Conservation (phyloP, 2,113 vertebrate genomes). For the Lynx canadensis region DNA sequence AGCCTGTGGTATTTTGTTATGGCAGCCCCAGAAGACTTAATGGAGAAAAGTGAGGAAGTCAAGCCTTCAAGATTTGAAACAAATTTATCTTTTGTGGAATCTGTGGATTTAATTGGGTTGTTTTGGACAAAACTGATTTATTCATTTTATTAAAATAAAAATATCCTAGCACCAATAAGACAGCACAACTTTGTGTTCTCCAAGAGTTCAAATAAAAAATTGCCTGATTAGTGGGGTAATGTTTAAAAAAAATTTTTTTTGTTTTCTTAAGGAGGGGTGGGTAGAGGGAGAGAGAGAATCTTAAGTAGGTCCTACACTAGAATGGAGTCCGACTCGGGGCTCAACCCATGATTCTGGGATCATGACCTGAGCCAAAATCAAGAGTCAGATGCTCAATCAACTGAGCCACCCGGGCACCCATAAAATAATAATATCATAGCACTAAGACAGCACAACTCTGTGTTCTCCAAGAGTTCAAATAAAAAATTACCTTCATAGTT, state of each 20-base stretch:
- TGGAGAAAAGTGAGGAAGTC: not conserved
- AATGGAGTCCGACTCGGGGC: no score
- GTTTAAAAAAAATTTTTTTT: no score
- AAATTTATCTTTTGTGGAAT: not conserved
- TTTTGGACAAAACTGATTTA: conserved; percentile 19
- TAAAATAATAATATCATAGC: not conserved
- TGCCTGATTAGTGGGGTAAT: not conserved
- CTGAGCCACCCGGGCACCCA: no score
- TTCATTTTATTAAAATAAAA: not conserved
- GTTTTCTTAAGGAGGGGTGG: no score
- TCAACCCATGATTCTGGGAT: no score
- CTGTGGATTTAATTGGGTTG: not conserved
- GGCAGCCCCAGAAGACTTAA: not conserved
- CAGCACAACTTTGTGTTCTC: not conserved
- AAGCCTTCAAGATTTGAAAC: not conserved
- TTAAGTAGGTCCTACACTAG: no score
- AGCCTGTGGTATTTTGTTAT: not conserved
- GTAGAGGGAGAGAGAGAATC: no score
- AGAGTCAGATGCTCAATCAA: no score
- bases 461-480: not conserved
- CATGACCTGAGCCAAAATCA: no score
- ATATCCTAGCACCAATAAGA: not conserved
- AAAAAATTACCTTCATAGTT: not conserved
- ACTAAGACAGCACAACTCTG: not conserved
- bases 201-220: not conserved